These are phyloP conservation scores for Aurelia aurita DNA, from an alignment of 30 jellyfish, hydroid and myxozoan species.

Conservation along the genomic window DNA sequence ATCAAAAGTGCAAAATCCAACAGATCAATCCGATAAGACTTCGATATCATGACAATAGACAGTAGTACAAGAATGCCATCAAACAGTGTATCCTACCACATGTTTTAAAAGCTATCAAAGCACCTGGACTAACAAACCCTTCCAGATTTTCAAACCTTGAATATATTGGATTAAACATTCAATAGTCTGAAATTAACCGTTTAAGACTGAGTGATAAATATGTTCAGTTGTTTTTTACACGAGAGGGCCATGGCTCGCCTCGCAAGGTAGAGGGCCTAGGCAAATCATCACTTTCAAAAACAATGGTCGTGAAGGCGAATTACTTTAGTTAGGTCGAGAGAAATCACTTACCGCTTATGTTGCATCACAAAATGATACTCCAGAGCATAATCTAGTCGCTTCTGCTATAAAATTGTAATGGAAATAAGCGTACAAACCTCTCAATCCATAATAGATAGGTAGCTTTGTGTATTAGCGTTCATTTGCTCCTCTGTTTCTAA, in stretches of 20 bases:
- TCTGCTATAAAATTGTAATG: background rate
- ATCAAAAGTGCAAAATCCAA: background rate
- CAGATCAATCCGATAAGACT: conserved; percentile 17
- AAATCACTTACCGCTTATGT: background rate
- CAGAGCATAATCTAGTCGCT: background rate
- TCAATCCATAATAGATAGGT: background rate
- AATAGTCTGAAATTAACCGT: background rate
- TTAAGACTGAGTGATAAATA: too few relatives aligned
- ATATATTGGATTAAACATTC: background rate
- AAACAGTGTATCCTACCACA: conserved; percentile 45
- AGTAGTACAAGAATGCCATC: conserved; percentile 34
- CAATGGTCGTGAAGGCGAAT: too few relatives aligned
- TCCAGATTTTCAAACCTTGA: background rate
- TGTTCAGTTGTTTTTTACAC: too few relatives aligned
- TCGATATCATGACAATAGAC: conserved; percentile 53
- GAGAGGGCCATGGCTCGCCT: too few relatives aligned
- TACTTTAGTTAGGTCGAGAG: background rate
- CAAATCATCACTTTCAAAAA: too few relatives aligned
- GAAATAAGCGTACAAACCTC: conserved; percentile 7
- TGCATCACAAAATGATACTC: background rate
- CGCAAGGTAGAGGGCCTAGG: too few relatives aligned
- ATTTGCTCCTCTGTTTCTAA: conserved; percentile 62
- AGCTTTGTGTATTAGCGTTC: conserved; percentile 19
- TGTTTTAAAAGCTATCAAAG: conserved; percentile 39
- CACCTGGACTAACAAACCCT: conserved; percentile 11